Conservation (phyloP, 2,113 vertebrate genomes). For the Carettochelys insculpta region DNA sequence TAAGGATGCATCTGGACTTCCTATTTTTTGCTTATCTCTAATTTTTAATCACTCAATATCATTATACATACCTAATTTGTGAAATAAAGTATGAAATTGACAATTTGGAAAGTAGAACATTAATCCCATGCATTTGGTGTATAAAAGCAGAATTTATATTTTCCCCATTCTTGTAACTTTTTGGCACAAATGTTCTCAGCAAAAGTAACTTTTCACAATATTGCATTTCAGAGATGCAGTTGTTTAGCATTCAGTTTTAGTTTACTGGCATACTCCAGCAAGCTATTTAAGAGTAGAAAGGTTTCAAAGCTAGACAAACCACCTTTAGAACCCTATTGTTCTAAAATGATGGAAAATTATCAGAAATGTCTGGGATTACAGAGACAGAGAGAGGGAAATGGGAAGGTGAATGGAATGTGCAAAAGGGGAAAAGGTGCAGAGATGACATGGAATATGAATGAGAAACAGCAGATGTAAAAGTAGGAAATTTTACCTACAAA, state of each 20-base stretch:
- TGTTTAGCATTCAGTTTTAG: neutral
- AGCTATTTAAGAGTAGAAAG: neutral
- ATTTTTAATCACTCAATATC: neutral
- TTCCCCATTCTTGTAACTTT: neutral
- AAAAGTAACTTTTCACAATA: neutral
- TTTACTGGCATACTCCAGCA: fast-evolving
- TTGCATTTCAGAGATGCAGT: neutral
- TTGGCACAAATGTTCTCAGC: neutral
- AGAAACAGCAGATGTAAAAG: neutral
- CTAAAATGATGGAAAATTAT: neutral
- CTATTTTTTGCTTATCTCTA: neutral
- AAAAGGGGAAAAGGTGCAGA: neutral
- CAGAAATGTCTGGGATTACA: neutral
- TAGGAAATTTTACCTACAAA: neutral
- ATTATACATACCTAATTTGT: neutral
- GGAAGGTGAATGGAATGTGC: neutral
- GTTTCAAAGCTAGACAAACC: neutral
- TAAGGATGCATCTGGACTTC: neutral
- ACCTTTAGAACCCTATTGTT: neutral
- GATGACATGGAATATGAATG: neutral
- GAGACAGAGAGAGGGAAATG: neutral
- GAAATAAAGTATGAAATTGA: neutral
- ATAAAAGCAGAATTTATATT: neutral
- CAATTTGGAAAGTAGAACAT: neutral
- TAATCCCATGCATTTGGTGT: neutral